Conservation (phyloP, 2,888 invertebrate species). For the Sacculina carcini region DNA sequence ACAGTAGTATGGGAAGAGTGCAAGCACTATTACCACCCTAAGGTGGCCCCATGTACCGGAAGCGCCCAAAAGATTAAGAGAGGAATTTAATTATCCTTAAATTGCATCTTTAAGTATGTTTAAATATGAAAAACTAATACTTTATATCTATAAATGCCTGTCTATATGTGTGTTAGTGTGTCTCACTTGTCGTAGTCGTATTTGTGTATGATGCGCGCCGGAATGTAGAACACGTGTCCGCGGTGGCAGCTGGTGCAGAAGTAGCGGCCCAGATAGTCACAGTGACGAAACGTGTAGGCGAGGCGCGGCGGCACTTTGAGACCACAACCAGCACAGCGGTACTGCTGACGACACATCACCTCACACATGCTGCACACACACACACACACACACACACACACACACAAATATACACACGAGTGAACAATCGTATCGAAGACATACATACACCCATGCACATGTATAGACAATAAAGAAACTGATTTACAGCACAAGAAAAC, state of each 20-base stretch:
- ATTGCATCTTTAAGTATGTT: neutral
- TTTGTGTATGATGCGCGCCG: slow-evolving; percentile 20
- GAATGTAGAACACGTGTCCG: slow-evolving; percentile 41
- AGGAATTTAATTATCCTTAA: neutral
- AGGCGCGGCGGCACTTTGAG: slow-evolving; percentile 45
- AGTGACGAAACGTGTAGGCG: slow-evolving; percentile 41
- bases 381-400: no score
- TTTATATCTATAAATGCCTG: neutral
- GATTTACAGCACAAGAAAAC: no score
- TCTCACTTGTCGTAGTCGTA: slow-evolving; percentile 12
- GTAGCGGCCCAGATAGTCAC: slow-evolving; percentile 29
- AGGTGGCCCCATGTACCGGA: no score
- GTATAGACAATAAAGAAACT: no score
- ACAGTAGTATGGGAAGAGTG: no score
- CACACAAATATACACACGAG: neutral
- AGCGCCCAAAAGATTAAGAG: no score
- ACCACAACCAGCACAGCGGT: slow-evolving; percentile 59
- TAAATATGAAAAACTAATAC: neutral
- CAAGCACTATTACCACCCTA: no score
- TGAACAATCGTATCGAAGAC: neutral
- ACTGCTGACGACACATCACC: slow-evolving; percentile 41
- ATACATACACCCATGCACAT: neutral
- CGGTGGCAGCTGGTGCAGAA: slow-evolving; percentile 67
- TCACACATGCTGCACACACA: neutral
- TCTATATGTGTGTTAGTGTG: neutral